Evolutionary conservation across 2,113 vertebrate genomes (phyloP), one percentile per base, ranked within the genome.

Genomic region (Nerophis lumbriciformis): DNA sequence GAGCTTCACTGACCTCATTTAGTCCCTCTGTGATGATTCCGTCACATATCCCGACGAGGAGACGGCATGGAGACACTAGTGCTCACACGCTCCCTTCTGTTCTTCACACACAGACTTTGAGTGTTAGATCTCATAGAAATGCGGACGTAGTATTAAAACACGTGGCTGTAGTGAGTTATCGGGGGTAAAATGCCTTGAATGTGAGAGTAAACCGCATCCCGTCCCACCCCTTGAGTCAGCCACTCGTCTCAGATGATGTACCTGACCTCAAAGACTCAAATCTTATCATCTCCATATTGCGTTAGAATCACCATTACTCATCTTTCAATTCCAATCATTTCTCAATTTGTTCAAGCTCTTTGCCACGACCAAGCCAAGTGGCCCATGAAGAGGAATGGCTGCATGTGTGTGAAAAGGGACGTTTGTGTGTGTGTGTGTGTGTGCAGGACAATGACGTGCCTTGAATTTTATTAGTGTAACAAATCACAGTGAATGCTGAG

Each of bases 321-420:
- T 89, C 86, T 86, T 89, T 90, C 86, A 88, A 77, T 86, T 87
- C 79, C 79, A 86, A 89, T 90, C 84, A 89, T 88, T 88, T 88
- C 82, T 83, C 83, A 82, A 83, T 87, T 90, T 88, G 81, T 86
- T 88, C 80, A 72, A 82, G 80, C 82, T 85, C 82, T 76, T 85
- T 80, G 77, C 72, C 77, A 81, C 82, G 79, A 83, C 76, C 75
- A 80, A 81, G 78, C 85, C 83, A 87, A 88, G 83, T 88, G 86
- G 82, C 73, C 78, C 80, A 85, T 84, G 83, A 81, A 80, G 79
- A 88, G 77, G 76, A 68, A 64, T 75, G 77, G 65, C 61, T 50
- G 64, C 39, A 11, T 13, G 56, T 59, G 65, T 56, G 62, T 35
- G 42, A 37, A 48, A 21, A 38, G 19, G 62, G 5, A 59, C 39